Evolutionary conservation across 2,888 invertebrate species (phyloP).

Genomic region (Pyralis farinalis): DNA sequence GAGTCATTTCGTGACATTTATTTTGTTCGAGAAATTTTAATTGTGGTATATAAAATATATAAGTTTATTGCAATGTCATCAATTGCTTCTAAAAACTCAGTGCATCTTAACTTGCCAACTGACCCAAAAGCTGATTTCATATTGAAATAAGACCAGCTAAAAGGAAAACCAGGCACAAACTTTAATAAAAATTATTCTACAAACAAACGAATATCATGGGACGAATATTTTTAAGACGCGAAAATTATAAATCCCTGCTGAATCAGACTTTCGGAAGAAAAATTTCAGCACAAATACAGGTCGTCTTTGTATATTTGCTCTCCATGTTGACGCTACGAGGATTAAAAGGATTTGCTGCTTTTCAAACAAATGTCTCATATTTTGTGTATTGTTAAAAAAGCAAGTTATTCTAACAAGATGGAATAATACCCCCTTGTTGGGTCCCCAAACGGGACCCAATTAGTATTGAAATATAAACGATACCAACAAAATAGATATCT

Average conservation of each 20-base stretch:
- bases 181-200: slow-evolving; percentile 4
- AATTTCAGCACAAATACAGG: slow-evolving; percentile 28
- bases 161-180: neutral
- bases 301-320: slow-evolving; percentile 35
- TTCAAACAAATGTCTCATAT: slow-evolving; percentile 26
- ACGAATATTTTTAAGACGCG: slow-evolving; percentile 16
- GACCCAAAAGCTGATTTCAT: no score
- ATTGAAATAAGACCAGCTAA: neutral
- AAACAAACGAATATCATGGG: slow-evolving; percentile 5
- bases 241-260: slow-evolving; percentile 24
- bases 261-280: slow-evolving; percentile 25
- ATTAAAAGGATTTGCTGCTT: slow-evolving; percentile 43
- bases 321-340: slow-evolving; percentile 40
- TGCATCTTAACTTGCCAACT: no score
- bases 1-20: no score
- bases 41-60: no score
- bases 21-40: no score
- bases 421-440: no score
- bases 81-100: no score
- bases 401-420: slow-evolving; percentile 3
- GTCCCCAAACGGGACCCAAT: no score
- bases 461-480: no score
- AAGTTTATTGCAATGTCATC: no score
- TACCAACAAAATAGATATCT: no score
- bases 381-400: no score